Conservation (phyloP, 2,888 invertebrate species). For the Trichacis sp. region DNA sequence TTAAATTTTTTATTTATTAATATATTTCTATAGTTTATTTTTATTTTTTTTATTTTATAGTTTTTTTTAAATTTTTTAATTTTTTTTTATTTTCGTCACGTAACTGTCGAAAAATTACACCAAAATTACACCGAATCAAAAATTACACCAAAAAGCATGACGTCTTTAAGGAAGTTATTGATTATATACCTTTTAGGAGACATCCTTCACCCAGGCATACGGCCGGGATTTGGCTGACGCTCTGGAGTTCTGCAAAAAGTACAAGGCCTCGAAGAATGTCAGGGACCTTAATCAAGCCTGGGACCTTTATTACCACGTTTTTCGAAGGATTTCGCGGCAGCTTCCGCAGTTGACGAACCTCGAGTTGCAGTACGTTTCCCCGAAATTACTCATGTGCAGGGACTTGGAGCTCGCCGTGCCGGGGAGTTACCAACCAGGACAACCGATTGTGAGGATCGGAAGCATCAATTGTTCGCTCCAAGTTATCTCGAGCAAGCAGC, state of each 20-base stretch:
- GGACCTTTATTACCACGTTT: conserved; percentile 99
- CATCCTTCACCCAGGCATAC: conserved; percentile 96
- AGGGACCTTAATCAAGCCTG: conserved; percentile 98
- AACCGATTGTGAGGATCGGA: conserved; percentile 88
- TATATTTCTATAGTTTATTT: too few relatives aligned
- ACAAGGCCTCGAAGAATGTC: conserved; percentile 83
- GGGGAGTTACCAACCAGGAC: conserved; percentile 95
- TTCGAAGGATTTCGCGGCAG: conserved; percentile 95
- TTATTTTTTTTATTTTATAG: too few relatives aligned
- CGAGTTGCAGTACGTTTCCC: conserved; percentile 95
- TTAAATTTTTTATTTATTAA: too few relatives aligned
- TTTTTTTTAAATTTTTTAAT: too few relatives aligned
- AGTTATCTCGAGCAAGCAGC: conserved; percentile 97
- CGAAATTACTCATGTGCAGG: conserved; percentile 87
- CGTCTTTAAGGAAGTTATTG: too few relatives aligned
- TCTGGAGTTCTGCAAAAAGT: conserved; percentile 94
- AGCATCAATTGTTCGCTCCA: conserved; percentile 92
- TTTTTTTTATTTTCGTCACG: too few relatives aligned
- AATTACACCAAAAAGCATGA: too few relatives aligned
- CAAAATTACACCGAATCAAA: too few relatives aligned
- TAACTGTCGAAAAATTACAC: too few relatives aligned
- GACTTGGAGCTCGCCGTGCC: conserved; percentile 97
- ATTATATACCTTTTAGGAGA: too few relatives aligned
- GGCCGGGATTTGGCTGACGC: conserved; percentile 95
- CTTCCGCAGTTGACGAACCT: conserved; percentile 90